Evolutionary conservation across 2,113 vertebrate species (phyloP), one percentile per base, ranked within the genome.

Genomic region (Morone saxatilis): DNA sequence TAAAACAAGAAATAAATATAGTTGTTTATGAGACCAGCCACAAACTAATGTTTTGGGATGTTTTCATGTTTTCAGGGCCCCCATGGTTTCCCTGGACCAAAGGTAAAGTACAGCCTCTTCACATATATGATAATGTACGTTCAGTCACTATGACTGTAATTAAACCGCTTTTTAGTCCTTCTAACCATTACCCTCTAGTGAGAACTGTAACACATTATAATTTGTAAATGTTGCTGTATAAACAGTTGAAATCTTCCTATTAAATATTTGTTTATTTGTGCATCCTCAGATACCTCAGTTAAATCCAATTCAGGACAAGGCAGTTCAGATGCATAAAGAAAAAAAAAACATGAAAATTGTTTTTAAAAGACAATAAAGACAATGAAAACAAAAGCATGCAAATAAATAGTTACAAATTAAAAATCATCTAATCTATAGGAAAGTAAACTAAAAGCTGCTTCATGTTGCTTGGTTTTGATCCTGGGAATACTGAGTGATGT

Each of bases 81-180:
- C 61, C 98, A 99, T 88, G 98, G 98, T 89, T 96, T 98, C 84
- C 96, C 98, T 87, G 98, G 98, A 90, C 95, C 97, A 86, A 99
- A 99, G 97, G 98, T 99, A 97, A 95, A 10, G 19, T 19, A 51
- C 1, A 50, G 36, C 4, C 50, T n/a, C 4, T 41, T 61, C 25
- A 61, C 7, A 2, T 19, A 3, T 62, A 22, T 51, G 70, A 76
- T 0, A 66, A 20, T 6, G 36, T 22, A 50, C 31, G 25, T 78
- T 71, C 16, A 9, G 45, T 48, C 2, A 41, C 13, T 31, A 6
- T 60, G 31, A 50, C 43, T 40, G 22, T 10, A 57, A 54, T 31
- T 54, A 41, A 40, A 63, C 50, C 10, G 10, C 22, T 57, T 56
- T 20, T 16, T 14, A 17, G 13, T 59, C 16, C 0, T 45, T 43